Evolutionary conservation across 2,888 invertebrate genomes (phyloP).

Genomic region (Zeuzera pyrina): DNA sequence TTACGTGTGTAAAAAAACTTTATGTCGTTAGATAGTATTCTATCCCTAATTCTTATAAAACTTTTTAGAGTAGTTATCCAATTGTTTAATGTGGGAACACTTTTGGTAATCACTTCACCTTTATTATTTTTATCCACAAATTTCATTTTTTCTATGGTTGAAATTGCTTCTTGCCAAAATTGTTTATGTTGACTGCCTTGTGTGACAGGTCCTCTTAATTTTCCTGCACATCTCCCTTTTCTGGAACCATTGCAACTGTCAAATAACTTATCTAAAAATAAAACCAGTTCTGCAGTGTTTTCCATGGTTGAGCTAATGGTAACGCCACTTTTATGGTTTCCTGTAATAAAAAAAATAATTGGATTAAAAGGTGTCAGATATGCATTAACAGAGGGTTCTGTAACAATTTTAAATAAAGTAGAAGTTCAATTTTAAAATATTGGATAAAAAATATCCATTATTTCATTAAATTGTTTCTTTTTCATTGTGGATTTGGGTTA

Average conservation of each 20-base stretch:
- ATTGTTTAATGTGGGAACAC: too few relatives aligned
- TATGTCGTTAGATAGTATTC: conserved; percentile 1
- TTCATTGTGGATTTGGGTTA: too few relatives aligned
- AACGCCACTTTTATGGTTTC: background rate
- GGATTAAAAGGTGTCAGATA: too few relatives aligned
- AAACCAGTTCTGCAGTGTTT: conserved; percentile 3
- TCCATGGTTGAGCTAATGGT: background rate
- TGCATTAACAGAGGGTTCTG: too few relatives aligned
- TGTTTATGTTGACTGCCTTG: background rate
- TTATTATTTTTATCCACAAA: background rate
- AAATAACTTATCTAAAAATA: conserved; percentile 6
- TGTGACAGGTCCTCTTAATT: too few relatives aligned
- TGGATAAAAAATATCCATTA: too few relatives aligned
- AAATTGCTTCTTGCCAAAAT: background rate
- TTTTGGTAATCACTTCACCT: background rate
- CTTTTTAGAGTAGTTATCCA: too few relatives aligned
- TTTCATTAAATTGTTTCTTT: too few relatives aligned
- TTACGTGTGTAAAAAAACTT: conserved; percentile 7
- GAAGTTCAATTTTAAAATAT: too few relatives aligned
- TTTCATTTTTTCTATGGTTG: background rate
- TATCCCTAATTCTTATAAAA: background rate
- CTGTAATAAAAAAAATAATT: background rate
- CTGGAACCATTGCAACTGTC: conserved; percentile 4
- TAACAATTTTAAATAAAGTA: too few relatives aligned
- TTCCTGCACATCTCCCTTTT: too few relatives aligned